Conservation (phyloP, 2,888 invertebrate genomes). For the Dioctria linearis region DNA sequence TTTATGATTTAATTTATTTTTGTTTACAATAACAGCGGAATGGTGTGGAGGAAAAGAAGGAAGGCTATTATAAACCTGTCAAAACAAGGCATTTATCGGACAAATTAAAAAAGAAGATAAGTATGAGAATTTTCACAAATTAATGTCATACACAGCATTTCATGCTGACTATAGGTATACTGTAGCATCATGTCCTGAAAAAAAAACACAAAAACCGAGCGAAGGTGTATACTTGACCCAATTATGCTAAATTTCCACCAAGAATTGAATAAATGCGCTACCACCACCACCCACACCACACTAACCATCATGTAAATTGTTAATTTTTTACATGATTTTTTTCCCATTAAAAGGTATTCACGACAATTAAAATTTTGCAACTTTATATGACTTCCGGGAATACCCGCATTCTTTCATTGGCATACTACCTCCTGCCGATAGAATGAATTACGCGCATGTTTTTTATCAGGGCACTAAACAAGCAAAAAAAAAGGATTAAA, state of each 20-base stretch:
- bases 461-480: too few relatives aligned
- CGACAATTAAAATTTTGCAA: too few relatives aligned
- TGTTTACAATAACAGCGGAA: background rate
- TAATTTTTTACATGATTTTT: too few relatives aligned
- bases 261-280: too few relatives aligned
- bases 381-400: too few relatives aligned
- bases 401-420: too few relatives aligned
- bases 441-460: too few relatives aligned
- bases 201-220: background rate
- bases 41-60: background rate
- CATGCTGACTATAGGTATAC: background rate
- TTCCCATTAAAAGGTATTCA: background rate
- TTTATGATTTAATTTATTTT: background rate
- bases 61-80: background rate
- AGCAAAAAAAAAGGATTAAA: too few relatives aligned
- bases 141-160: background rate
- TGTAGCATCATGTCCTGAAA: background rate
- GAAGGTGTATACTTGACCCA: conserved; percentile 16
- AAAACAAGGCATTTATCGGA: conserved; percentile 23
- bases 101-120: background rate
- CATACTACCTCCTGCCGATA: too few relatives aligned
- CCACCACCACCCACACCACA: too few relatives aligned
- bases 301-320: background rate
- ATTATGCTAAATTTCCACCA: background rate
- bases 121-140: conserved; percentile 18